Conservation (phyloP, 2,888 invertebrate genomes). For the Belgica antarctica region DNA sequence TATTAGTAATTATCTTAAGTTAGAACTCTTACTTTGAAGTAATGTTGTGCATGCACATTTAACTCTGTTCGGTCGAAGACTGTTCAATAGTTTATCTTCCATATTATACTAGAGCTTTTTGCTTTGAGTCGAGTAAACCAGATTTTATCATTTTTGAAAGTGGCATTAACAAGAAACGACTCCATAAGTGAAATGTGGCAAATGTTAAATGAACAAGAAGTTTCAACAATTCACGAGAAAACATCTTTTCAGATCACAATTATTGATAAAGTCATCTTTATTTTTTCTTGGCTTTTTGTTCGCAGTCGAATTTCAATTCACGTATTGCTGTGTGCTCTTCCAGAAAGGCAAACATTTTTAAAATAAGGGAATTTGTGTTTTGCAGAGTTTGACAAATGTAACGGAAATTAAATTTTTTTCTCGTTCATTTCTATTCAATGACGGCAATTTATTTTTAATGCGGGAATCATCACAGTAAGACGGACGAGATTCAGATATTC, state of each 20-base stretch:
- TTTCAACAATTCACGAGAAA: background rate
- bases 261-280: background rate
- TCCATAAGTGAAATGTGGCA: background rate
- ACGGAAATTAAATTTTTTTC: constrained; percentile 18
- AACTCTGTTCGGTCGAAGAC: too few relatives aligned
- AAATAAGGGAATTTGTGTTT: background rate
- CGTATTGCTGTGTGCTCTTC: background rate
- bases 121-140: too few relatives aligned
- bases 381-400: background rate
- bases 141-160: too few relatives aligned
- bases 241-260: background rate
- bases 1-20: too few relatives aligned
- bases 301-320: background rate
- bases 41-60: too few relatives aligned
- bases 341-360: constrained; percentile 15
- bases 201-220: background rate
- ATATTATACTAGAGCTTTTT: too few relatives aligned
- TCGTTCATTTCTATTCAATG: background rate
- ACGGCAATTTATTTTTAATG: constrained; percentile 31
- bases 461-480: too few relatives aligned
- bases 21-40: too few relatives aligned
- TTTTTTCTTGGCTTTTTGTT: too few relatives aligned
- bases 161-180: too few relatives aligned
- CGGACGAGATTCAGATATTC: too few relatives aligned
- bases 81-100: too few relatives aligned